Base-by-base conservation (phyloP, 2,888 invertebrate genomes). In the Drosophila siamana region DNA sequence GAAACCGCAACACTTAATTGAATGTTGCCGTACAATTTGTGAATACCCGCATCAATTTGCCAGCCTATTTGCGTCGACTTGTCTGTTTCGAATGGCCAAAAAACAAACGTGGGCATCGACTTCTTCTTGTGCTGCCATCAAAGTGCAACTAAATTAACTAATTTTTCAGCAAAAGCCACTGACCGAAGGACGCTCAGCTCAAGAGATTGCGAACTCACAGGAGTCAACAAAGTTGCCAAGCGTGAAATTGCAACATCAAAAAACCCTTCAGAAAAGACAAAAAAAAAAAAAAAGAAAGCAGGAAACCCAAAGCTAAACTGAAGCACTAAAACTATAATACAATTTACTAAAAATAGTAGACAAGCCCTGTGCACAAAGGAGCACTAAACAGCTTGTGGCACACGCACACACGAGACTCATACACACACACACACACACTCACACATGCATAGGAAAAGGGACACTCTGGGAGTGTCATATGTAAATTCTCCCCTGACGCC, bases 401-500 rank as follows among this genome's bases (percentile, higher is more conserved):
- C 54, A 73, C 62, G 67, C 70, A 62, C 50, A 66, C 48, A 46
- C 48, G n/a, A 33, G 40, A 38, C 36, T 59, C 26, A 47, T 38
- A 68, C 28, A 69, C 44, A 59, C 55, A 67, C 28, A 57, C 51
- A 30, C 40, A 30, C n/a, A 66, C 22, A 59, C 57, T 64, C 24
- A 57, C 51, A 36, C 41, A 26, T n/a, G 64, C 24, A 50, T 2
- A 36, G 55, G 38, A 48, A 19, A 11, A 28, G 38, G 50, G 50
- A 65, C 59, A 61, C 61, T 36, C 57, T 62, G 65, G 57, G 59
- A 84, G 89, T 81, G 87, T 87, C 84, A 88, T 88, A 85, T 85
- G 89, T 87, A 85, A 85, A 85, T 85, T 85, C 83, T 85, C 84
- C 89, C 84, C 69, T 74, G 84, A 87, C 86, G 80, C 84, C 84